Percentiles rank a stretch among this genome's conserved stretches.
Evolutionary conservation across 2,888 invertebrate species (phyloP).

Genomic region (Serripes groenlandicus): DNA sequence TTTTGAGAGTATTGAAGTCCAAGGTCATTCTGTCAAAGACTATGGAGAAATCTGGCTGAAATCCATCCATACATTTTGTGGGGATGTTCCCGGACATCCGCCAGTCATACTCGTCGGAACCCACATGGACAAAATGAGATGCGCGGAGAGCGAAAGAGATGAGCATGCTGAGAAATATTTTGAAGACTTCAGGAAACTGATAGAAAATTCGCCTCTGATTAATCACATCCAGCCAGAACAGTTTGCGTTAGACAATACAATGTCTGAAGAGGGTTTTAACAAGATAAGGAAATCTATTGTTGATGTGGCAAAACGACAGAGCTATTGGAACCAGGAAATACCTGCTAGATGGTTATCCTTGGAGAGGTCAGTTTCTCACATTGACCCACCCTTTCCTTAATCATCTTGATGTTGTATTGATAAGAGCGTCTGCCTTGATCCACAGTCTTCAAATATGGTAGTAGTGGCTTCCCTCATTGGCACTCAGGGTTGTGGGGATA

Average conservation of each 20-base stretch:
- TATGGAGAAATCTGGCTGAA: constrained; percentile 63
- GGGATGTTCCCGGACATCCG: constrained; percentile 60
- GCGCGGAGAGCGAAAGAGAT: constrained; percentile 30
- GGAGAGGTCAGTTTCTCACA: constrained; percentile 60
- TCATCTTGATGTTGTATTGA: too few relatives aligned
- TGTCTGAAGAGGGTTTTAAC: constrained; percentile 44
- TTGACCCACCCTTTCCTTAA: too few relatives aligned
- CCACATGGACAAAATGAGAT: constrained; percentile 46
- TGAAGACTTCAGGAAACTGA: constrained; percentile 50
- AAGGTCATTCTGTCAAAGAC: constrained; percentile 54
- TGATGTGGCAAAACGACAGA: constrained; percentile 60
- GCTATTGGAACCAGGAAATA: constrained; percentile 61
- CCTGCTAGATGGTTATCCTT: constrained; percentile 60
- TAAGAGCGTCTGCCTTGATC: too few relatives aligned
- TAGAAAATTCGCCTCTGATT: constrained; percentile 58
- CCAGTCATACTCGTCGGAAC: constrained; percentile 65
- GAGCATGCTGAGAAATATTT: constrained; percentile 52
- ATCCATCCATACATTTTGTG: constrained; percentile 65
- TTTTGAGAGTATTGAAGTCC: constrained; percentile 42
- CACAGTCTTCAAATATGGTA: too few relatives aligned
- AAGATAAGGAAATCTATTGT: constrained; percentile 56
- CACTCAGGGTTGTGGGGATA: too few relatives aligned
- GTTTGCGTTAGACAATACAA: constrained; percentile 57
- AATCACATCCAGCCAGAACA: constrained; percentile 63
- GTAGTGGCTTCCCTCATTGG: too few relatives aligned